Evolutionary conservation across 92 coral and sea anemone genomes (phyloP), one percentile per base, ranked within the genome.

Genomic region (Epizoanthus rinbou): DNA sequence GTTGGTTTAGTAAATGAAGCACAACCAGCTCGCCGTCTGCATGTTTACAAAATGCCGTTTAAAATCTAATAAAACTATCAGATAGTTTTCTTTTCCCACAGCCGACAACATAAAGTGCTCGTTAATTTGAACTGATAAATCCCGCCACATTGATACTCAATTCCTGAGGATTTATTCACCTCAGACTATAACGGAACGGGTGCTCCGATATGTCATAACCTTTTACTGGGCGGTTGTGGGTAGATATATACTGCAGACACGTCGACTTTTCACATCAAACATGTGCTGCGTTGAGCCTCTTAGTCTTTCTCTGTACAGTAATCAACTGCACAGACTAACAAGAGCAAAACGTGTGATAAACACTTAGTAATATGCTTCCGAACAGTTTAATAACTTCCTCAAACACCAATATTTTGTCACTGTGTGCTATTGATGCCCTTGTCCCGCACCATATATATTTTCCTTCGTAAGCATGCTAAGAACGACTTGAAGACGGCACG

Each of bases 401-500:
- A 62, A 39, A 78, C 17, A 21, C 59, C 23, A 57, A 28, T 4
- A 75, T 58, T 57, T 75, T 57, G 45, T 22, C 39, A 53, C 70
- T 62, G 60, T 63, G 63, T 39, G 82, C 70, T 78, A n/a, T 62
- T 35, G 2, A 35, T 35, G 39, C 2, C 39, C 47, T 13, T 21
- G 57, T 54, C 17, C 22, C 43, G 69, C 72, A 37, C 47, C 23
- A 21, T 62, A 78, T 78, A 21, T 78, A 78, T 78, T 60, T 78
- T 60, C 59, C 16, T 9, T 57, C 24, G 15, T 41, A 78, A 78
- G 82, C 82, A 78, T 78, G 70, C 62, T 78, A 37, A 59, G 82
- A 78, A 41, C 82, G 82, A 16, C 71, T 62, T 62, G 59, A 62
- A 22, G 13, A 21, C 82, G 72, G 69, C 82, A 78, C 82, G 82